These are phyloP conservation scores for Rallus limicola DNA, from an alignment of 2,113 vertebrate genomes.

Conservation along the genomic window DNA sequence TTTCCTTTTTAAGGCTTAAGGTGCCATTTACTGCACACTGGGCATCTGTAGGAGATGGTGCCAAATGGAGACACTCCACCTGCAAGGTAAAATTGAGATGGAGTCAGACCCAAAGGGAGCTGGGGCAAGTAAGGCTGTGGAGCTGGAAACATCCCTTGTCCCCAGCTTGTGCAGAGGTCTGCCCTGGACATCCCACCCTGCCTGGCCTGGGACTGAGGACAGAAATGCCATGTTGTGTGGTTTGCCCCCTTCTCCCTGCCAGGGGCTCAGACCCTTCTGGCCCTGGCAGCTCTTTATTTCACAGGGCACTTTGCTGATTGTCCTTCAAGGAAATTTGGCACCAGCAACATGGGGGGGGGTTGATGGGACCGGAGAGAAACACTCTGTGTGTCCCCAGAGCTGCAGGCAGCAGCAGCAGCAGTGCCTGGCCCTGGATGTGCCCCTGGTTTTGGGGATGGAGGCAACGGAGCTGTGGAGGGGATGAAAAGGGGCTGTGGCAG, in stretches of 20 bases:
- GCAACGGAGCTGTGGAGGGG: rapidly evolving
- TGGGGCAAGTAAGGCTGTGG: not conserved
- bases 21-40: rapidly evolving
- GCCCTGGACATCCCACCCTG: not conserved
- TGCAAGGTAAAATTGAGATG: rapidly evolving
- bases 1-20: not conserved
- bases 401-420: not conserved
- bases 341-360: too few relatives aligned
- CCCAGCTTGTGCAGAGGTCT: not conserved
- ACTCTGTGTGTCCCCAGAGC: rapidly evolving
- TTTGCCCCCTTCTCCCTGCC: not conserved
- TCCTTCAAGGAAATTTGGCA: not conserved
- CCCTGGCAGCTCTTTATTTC: not conserved
- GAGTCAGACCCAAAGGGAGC: not conserved
- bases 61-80: not conserved
- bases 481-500: not conserved
- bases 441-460: not conserved
- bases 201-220: rapidly evolving
- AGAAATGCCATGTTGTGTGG: not conserved
- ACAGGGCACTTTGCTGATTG: not conserved
- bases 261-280: not conserved
- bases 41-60: not conserved
- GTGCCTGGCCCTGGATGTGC: not conserved
- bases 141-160: not conserved
- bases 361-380: not conserved